Base-by-base conservation (phyloP, 2,797 vertebrate genomes). In the Microhierax caerulescens region DNA sequence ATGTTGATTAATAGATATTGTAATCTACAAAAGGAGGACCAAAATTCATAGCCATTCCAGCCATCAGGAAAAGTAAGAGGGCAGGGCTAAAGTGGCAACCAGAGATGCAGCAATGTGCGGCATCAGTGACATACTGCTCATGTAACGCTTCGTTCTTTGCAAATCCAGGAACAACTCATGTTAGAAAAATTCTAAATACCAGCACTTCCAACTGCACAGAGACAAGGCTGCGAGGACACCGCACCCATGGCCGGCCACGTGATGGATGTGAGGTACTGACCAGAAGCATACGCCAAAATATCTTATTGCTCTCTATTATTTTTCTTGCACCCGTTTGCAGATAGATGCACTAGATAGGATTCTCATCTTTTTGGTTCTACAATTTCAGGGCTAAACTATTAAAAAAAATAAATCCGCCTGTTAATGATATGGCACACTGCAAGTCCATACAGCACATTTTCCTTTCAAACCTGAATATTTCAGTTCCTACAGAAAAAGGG, bases 1-100 rank as follows among this genome's bases (percentile, higher is more conserved):
- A 95, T 95, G 93, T 37, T 92, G 93, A 96, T 96, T 48, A 94
- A 91, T n/a, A 84, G 88, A 94, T 88, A 85, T 0, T 34, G 88
- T 24, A 51, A 68, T 22, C 90, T 65, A 63, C 53, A 57, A 53
- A 85, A 78, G 28, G 65, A 74, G 81, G 24, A 67, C 27, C 61
- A 69, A 53, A 61, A 65, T 11, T 70, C 81, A 36, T 2, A 6
- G 48, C 77, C 73, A 15, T 50, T 67, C 63, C 80, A 91, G 80
- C 72, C 7, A 0, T 25, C 5, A 3, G 69, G 53, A 61, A 68
- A 76, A 74, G 81, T 43, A 37, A 34, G 56, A 78, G 12, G 2
- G 32, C 48, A 57, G 68, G n/a, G 79, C 75, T 83, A 14, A 27
- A 47, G 60, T 10, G 0, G 51, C 65, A 61, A 48, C 21, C 53